A percentile compares a stretch with the other conserved stretches of the same genome.
Conservation (phyloP, 2,888 invertebrate species). For the Hydriomena furcata region DNA sequence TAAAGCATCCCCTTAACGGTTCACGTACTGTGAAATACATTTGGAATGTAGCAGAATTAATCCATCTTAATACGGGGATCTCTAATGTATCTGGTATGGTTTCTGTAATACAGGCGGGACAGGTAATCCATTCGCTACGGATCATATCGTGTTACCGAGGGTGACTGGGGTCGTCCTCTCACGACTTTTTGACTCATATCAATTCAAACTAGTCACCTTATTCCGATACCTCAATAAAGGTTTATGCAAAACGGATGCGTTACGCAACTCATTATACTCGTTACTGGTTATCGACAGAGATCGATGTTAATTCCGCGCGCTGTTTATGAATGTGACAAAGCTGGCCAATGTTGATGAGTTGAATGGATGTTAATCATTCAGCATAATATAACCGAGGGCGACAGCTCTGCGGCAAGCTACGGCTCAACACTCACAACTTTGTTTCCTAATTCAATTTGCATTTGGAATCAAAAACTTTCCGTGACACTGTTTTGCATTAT, state of each 20-base stretch:
- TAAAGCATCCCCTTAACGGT: no score
- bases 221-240: conserved; percentile 15
- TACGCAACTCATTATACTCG: conserved; percentile 10
- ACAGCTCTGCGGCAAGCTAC: conserved; percentile 64
- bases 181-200: conserved; percentile 49
- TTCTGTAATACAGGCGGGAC: conserved; percentile 78
- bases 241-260: background rate
- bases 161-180: conserved; percentile 60
- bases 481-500: conserved; percentile 84
- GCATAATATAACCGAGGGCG: conserved; percentile 59
- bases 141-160: conserved; percentile 72
- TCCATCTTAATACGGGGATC: conserved; percentile 70
- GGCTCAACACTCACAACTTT: conserved; percentile 73
- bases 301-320: conserved; percentile 32
- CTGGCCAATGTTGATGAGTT: conserved; percentile 32
- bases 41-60: conserved; percentile 70
- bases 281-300: conserved; percentile 7
- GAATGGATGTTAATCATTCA: conserved; percentile 60
- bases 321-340: conserved; percentile 35
- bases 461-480: conserved; percentile 82
- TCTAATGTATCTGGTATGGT: conserved; percentile 77
- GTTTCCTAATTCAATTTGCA: conserved; percentile 82
- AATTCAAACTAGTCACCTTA: conserved; percentile 32
- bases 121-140: conserved; percentile 73
- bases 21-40: conserved; percentile 60